Evolutionary conservation across 1,140 invertebrate species (phyloP), one percentile per base, ranked within the genome.

Genomic region (Cepaea nemoralis): DNA sequence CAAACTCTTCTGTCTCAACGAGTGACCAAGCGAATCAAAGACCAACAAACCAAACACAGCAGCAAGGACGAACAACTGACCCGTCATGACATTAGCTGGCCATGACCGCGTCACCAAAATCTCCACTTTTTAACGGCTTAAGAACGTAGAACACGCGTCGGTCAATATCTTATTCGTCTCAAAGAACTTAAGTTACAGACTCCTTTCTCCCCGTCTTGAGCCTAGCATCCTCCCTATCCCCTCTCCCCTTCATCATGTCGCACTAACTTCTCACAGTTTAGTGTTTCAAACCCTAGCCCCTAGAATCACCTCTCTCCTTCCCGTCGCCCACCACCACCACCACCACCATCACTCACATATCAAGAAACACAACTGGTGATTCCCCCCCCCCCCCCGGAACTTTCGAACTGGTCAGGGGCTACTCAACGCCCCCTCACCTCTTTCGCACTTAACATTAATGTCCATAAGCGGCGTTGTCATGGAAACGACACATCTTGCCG

Each of bases 391-490:
- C 69, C 33, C 14, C 71, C 45, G 12, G n/a, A 71, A 33, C 14
- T 42, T 27, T 74, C n/a, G 31, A 27, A 40, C 19, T 42, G 42
- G 19, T 39, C 42, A 73, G 31, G 69, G 73, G 39, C 59, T 74
- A n/a, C 42, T 81, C 37, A 31, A 48, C n/a, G 59, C 35, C n/a
- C n/a, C n/a, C n/a, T n/a, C n/a, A n/a, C n/a, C n/a, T n/a, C n/a
- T n/a, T n/a, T n/a, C 71, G 78, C 79, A 81, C 27, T 81, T 74
- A 83, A 77, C 75, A 84, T 84, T 84, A 84, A 84, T 82, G 80
- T 84, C 82, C 83, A 84, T 84, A 84, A 84, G 83, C 83, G 82
- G 19, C 70, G 83, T 84, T 70, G 67, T 80, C 83, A 82, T 84
- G 80, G 77, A 67, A 35, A 84, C 83, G 80, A 81, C 83, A 84